Percentiles rank a stretch among this genome's conserved stretches.
phyloP scores from a whole-genome alignment of 1,140 invertebrate species.

The Trinorchestia longiramus region DNA sequence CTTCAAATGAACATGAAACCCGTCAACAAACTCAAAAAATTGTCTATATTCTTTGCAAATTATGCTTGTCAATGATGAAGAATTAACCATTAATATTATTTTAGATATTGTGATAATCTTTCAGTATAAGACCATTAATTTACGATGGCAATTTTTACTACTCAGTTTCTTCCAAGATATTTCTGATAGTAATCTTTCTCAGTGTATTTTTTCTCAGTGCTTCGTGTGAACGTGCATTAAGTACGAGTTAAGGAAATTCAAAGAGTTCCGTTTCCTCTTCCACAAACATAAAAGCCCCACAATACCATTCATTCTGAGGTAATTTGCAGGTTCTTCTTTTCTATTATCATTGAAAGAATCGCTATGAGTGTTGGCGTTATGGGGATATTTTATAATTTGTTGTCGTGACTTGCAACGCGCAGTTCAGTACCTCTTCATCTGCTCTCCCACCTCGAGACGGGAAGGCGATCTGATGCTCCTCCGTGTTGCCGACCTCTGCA shows the following conservation, averaged over 20 bases:
- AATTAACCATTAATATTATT: not conserved
- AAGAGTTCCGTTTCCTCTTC: not conserved
- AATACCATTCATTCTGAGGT: not conserved
- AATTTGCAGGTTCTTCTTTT: not conserved
- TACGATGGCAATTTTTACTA: not conserved
- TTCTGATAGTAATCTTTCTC: not conserved
- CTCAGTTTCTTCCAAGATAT: not conserved
- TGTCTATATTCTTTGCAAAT: not conserved
- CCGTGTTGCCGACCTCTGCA: not conserved
- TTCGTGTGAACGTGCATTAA: not conserved
- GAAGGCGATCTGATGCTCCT: not conserved
- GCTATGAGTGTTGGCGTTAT: not conserved
- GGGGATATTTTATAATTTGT: not conserved
- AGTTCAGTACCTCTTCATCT: not conserved
- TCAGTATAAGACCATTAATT: not conserved
- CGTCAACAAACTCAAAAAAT: not conserved
- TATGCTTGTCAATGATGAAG: not conserved
- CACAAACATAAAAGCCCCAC: not conserved
- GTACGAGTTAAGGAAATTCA: not conserved
- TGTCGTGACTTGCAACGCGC: not conserved
- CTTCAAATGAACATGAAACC: no score
- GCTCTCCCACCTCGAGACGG: not conserved
- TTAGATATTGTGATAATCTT: not conserved
- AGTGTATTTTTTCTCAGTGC: not conserved
- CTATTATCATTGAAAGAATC: not conserved